A percentile compares a stretch with the other conserved stretches of the same genome.
These are phyloP conservation scores for Pandemis corylana DNA, from an alignment of 2,888 invertebrate species.

Conservation along the genomic window DNA sequence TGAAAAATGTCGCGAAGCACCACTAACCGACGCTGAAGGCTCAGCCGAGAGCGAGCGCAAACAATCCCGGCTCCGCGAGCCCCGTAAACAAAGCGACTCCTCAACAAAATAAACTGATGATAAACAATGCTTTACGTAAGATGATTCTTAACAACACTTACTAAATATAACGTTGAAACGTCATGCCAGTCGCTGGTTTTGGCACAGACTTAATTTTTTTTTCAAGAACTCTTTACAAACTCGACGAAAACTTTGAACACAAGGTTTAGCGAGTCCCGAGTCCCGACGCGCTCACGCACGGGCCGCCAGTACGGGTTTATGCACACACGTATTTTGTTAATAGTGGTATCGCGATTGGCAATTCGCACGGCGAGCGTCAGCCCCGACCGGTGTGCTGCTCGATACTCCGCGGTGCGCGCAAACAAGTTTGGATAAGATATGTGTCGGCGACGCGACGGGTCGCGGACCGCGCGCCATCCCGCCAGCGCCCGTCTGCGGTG, in stretches of 20 bases:
- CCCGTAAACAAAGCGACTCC: slow-evolving; percentile 16
- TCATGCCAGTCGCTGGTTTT: slow-evolving; percentile 27
- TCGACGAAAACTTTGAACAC: neutral
- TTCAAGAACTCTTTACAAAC: slow-evolving; percentile 6
- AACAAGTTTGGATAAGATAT: slow-evolving; percentile 31
- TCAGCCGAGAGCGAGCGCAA: neutral
- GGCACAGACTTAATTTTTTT: slow-evolving; percentile 24
- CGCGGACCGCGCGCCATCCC: slow-evolving; percentile 36
- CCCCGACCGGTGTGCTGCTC: slow-evolving; percentile 11
- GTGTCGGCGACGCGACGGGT: slow-evolving; percentile 8
- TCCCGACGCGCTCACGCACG: neutral
- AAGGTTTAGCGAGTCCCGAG: neutral
- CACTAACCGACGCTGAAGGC: neutral
- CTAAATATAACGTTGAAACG: slow-evolving; percentile 37
- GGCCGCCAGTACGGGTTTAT: neutral
- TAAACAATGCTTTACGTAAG: slow-evolving; percentile 26
- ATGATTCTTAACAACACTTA: slow-evolving; percentile 22
- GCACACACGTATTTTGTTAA: neutral
- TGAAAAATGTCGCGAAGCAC: neutral
- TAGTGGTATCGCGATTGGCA: neutral
- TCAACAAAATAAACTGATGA: slow-evolving; percentile 4
- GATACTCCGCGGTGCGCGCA: slow-evolving; percentile 13
- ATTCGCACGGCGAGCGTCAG: slow-evolving; percentile 10
- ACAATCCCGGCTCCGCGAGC: neutral
- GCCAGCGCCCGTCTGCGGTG: slow-evolving; percentile 40